These are phyloP conservation scores for Heliconius congener DNA, from an alignment of 1,140 invertebrate genomes.

Conservation along the genomic window DNA sequence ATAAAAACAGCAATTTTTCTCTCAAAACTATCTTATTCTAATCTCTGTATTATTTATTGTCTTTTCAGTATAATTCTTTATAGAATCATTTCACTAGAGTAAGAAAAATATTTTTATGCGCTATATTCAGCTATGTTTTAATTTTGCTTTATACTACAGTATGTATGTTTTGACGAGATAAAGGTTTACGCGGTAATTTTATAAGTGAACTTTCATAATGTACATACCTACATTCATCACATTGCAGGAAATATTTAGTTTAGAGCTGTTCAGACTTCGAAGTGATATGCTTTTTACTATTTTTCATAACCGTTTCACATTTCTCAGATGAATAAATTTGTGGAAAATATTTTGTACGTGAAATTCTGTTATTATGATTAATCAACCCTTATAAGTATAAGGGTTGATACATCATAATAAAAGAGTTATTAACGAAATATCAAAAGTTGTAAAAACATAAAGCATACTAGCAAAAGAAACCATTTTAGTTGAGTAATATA, in stretches of 20 bases:
- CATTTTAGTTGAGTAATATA: not conserved
- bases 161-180: not conserved
- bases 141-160: not conserved
- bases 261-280: constrained; percentile 6
- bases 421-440: not conserved
- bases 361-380: not conserved
- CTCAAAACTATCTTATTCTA: too few species aligned
- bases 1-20: not conserved
- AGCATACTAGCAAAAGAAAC: not conserved
- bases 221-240: not conserved
- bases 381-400: not conserved
- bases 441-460: not conserved
- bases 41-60: not conserved
- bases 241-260: constrained; percentile 2
- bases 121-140: not conserved
- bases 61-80: not conserved
- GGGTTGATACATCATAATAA: not conserved
- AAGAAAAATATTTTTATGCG: not conserved
- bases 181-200: constrained; percentile 19
- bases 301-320: not conserved
- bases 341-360: not conserved
- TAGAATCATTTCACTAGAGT: not conserved
- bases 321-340: not conserved
- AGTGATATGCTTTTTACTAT: constrained; percentile 13
- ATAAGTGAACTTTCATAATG: constrained; percentile 7